phyloP scores from a whole-genome alignment of 2,888 invertebrate species.

The Scaptomyza reducta region DNA sequence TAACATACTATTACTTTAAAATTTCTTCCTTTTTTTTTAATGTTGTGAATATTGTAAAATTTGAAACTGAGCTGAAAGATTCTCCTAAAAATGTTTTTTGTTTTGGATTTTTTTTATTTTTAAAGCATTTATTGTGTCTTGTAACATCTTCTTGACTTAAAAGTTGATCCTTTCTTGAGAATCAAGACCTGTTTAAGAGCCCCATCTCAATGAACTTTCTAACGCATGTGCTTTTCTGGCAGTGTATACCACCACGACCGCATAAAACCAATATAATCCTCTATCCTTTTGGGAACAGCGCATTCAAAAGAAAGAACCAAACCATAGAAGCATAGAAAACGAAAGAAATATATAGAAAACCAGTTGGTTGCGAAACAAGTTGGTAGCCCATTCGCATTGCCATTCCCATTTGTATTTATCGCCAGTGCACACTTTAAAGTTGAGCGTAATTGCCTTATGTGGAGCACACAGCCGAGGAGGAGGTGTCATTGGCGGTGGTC shows the following conservation, averaged over 20 bases:
- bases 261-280: background rate
- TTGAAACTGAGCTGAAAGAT: too few species aligned
- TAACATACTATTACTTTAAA: too few species aligned
- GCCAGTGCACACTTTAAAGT: constrained; percentile 11
- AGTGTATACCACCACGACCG: background rate
- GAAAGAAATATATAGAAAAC: background rate
- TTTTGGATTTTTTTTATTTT: too few species aligned
- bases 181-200: too few species aligned
- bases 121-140: too few species aligned
- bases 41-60: too few species aligned
- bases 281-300: constrained; percentile 1
- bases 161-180: too few species aligned
- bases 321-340: background rate
- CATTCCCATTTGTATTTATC: constrained; percentile 39
- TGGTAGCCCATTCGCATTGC: constrained; percentile 26
- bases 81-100: too few species aligned
- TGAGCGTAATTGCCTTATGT: constrained; percentile 13
- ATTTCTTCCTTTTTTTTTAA: too few species aligned
- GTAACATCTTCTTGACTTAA: too few species aligned
- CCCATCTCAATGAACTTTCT: too few species aligned
- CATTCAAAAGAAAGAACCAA: background rate
- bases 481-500: background rate
- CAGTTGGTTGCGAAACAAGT: constrained; percentile 4
- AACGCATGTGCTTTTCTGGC: background rate
- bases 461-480: background rate